Base-by-base conservation (phyloP, 1,140 invertebrate genomes). In the Diachasmimorpha longicaudata region DNA sequence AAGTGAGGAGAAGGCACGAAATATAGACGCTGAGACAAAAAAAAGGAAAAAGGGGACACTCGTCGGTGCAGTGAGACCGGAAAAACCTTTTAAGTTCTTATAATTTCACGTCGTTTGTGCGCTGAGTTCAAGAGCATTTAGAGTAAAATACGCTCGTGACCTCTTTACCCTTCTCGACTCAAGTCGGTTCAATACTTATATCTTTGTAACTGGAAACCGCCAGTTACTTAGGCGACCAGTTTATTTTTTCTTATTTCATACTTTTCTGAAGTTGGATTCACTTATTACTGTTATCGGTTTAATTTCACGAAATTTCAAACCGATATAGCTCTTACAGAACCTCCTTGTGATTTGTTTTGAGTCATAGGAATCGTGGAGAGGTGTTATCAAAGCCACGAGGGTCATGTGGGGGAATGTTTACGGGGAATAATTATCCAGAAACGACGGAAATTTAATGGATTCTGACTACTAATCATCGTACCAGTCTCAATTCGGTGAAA, bases 21-120 rank as follows among this genome's bases (percentile, higher is more conserved):
- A 63, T 63, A 25, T 23, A 25, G 58, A 63, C 10, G 4, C 14
- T 52, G 23, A 46, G 19, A 25, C 16, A 66, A 25, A 44, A 36
- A 42, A 58, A 31, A 69, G 66, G 23, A 31, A 25, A n/a, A 46
- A 14, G 67, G 31, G 37, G 48, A 70, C 31, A 69, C 21, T 69
- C 23, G 16, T 52, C 42, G 58, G 25, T 39, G 37, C 70, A 73
- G 21, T 63, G 58, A 63, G 58, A 63, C 58, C 58, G 58, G 67
- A 77, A 77, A 75, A 75, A 37, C 71, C 72, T 76, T 70, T 76
- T 37, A 74, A 74, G 76, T 73, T 74, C 72, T 74, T 77, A 74
- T 74, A 77, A 77, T 71, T 63, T 66, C 42, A 71, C 69, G 68
- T 77, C 72, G 72, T 73, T 74, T 74, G 72, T 67, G 66, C 66